Conservation (phyloP, 2,888 invertebrate species). For the Hyalella azteca region DNA sequence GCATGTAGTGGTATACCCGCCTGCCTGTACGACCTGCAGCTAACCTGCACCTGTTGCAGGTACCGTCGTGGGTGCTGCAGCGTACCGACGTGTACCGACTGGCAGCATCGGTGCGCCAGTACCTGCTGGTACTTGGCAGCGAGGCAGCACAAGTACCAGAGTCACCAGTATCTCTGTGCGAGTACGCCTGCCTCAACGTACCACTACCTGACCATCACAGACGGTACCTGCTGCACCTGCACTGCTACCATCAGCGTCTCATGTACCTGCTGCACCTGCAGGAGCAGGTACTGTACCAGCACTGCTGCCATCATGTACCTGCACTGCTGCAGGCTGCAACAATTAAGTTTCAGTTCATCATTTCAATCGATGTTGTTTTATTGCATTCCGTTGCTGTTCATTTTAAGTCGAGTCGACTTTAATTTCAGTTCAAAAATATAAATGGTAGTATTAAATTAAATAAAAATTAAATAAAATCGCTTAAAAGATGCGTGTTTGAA, state of each 20-base stretch:
- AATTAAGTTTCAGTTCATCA: too few relatives aligned
- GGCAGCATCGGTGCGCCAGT: background rate
- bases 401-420: too few relatives aligned
- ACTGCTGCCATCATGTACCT: background rate
- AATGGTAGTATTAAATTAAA: too few relatives aligned
- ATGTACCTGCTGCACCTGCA: slow-evolving; percentile 14
- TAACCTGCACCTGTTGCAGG: background rate
- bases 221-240: background rate
- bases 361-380: too few relatives aligned
- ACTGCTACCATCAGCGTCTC: background rate
- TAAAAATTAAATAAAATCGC: too few relatives aligned
- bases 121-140: slow-evolving; percentile 21
- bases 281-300: background rate
- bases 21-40: too few relatives aligned
- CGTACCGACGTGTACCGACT: background rate
- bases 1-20: too few relatives aligned
- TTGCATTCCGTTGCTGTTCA: too few relatives aligned
- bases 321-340: background rate
- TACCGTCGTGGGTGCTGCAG: slow-evolving; percentile 6
- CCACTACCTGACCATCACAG: background rate
- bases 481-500: too few relatives aligned
- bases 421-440: too few relatives aligned
- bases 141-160: background rate
- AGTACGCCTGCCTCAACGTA: slow-evolving; percentile 29
- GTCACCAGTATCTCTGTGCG: slow-evolving; percentile 7